Percentiles rank a stretch among this genome's conserved stretches.
Conservation (phyloP, 1,140 invertebrate genomes). For the Drosophila bocqueti region DNA sequence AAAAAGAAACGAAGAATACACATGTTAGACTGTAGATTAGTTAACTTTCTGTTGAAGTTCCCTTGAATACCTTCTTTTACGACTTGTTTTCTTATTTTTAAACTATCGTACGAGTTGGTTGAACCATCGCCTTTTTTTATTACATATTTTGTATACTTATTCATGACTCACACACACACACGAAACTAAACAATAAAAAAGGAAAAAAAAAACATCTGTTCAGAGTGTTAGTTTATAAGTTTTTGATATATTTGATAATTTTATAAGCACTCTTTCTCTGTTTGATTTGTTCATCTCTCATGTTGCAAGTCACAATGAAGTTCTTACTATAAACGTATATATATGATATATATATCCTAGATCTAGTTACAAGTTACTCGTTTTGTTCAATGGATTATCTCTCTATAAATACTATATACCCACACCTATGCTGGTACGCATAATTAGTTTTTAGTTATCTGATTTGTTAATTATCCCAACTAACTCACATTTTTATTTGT, state of each 20-base stretch:
- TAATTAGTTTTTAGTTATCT: conserved; percentile 53
- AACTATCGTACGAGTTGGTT: conserved; percentile 63
- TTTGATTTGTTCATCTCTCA: conserved; percentile 76
- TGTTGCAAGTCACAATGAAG: conserved; percentile 80
- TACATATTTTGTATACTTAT: conserved; percentile 60
- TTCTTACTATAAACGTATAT: conserved; percentile 49
- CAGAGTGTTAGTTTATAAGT: conserved; percentile 42
- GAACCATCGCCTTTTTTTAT: conserved; percentile 45
- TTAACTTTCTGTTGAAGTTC: conserved; percentile 54
- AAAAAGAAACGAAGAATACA: conserved; percentile 45
- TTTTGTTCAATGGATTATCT: conserved; percentile 78
- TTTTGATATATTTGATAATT: conserved; percentile 47
- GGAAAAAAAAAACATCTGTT: conserved; percentile 25
- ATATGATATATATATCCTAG: conserved; percentile 45
- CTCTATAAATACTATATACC: conserved; percentile 7
- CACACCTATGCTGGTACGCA: conserved; percentile 48
- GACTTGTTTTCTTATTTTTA: conserved; percentile 61
- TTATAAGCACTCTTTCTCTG: conserved; percentile 65
- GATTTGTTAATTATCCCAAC: conserved; percentile 55
- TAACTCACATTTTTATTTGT: conserved; percentile 69
- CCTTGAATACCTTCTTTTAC: conserved; percentile 44
- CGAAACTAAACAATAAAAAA: conserved; percentile 25
- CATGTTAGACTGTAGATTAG: conserved; percentile 53
- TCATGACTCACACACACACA: conserved; percentile 37
- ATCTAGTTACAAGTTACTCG: conserved; percentile 66